Percentiles rank a stretch among this genome's conserved stretches.
Evolutionary conservation across 1,140 invertebrate species (phyloP).

Genomic region (Monochamus saltuarius): DNA sequence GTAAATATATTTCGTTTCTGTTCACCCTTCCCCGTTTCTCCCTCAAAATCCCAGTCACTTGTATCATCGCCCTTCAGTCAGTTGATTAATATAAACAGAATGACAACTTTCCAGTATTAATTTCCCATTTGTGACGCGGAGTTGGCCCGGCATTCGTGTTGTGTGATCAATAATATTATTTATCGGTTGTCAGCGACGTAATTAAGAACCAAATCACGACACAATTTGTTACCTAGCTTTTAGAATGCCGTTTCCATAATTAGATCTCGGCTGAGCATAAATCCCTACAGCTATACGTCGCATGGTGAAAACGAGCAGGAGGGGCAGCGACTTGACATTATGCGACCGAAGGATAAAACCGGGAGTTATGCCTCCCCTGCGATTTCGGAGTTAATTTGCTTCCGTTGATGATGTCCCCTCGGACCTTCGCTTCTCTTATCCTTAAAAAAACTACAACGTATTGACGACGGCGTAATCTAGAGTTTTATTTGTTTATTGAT

Average conservation of each 20-base stretch:
- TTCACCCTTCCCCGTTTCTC: no score
- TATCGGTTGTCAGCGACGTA: no score
- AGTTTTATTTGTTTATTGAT: no score
- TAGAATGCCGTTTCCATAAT: slow-evolving; percentile 14
- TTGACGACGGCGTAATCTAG: background rate
- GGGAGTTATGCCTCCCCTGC: slow-evolving; percentile 42
- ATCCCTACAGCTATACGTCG: slow-evolving; percentile 10
- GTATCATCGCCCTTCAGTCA: no score
- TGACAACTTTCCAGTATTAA: no score
- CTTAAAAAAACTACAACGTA: slow-evolving; percentile 5
- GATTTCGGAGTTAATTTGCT: slow-evolving; percentile 46
- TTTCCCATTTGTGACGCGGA: no score
- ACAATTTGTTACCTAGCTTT: slow-evolving; percentile 7
- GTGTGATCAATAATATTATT: no score
- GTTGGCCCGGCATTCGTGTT: no score
- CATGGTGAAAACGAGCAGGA: slow-evolving; percentile 16
- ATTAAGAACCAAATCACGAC: background rate
- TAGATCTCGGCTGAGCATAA: slow-evolving; percentile 17
- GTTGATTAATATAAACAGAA: no score
- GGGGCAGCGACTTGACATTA: slow-evolving; percentile 15
- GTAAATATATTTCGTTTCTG: no score
- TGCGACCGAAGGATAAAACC: slow-evolving; percentile 44
- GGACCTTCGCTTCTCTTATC: slow-evolving; percentile 24
- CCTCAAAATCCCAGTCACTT: no score
- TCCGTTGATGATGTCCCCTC: slow-evolving; percentile 44